Base-by-base conservation (phyloP, 2,797 vertebrate species). In the Pseudochirops cupreus region DNA sequence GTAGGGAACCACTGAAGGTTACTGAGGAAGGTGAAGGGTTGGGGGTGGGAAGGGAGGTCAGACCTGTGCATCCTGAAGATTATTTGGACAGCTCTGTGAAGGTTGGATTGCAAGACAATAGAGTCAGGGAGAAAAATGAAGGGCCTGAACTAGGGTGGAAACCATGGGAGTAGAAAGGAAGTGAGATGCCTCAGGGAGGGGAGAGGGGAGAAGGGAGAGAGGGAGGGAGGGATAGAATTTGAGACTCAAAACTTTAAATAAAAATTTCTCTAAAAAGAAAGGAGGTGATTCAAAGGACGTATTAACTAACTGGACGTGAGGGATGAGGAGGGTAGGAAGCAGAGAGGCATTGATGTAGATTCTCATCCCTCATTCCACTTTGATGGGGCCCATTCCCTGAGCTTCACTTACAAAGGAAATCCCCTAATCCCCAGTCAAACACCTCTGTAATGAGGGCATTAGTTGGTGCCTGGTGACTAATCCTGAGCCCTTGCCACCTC, bases 381-480 rank as follows among this genome's bases (percentile, higher is more conserved):
- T 28, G 24, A 33, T 10, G 91, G 91, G 56, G 56, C 56, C n/a
- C 58, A 29, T 16, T 54, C 10, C 26, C 11, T 90, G 93, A 92
- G 54, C 4, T 90, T 96, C 97, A 4, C n/a, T 2, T 39, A 24
- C 56, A 67, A 82, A 0, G 92, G 96, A 96, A 53, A 0, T 50
- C 31, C 94, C 58, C 50, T 92, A 94, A 94, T 54, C 95, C 87
- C 91, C 92, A 52, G 31, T 50, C 93, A 91, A 96, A 91, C 89
- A 12, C 92, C 97, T 21, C 24, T 6, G 58, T 90, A 52, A 57
- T 21, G 96, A 91, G 93, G 53, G 97, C 94, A 95, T 97, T 97
- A 97, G 55, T 14, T 31, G 54, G 52, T 56, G 33, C 92, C 50
- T 50, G 26, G 67, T 56, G 12, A 55, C 52, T 58, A 29, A 31